Conservation (phyloP, 2,797 vertebrate genomes). For the Geranospiza caerulescens region DNA sequence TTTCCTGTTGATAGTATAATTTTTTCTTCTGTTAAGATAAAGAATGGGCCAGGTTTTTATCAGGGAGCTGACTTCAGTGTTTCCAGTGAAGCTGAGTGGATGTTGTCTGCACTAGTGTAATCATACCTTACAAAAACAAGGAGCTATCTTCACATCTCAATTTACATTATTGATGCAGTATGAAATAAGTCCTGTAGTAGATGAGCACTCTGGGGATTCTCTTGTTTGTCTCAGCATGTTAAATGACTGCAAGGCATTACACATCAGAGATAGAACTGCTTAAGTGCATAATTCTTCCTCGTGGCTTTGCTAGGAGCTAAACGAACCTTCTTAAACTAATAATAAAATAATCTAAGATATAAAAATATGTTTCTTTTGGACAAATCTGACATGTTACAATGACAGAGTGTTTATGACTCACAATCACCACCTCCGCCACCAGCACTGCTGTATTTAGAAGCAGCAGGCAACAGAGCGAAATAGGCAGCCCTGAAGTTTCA, state of each 20-base stretch:
- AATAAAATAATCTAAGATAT: constrained; percentile 75
- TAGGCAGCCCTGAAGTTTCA: constrained; percentile 71
- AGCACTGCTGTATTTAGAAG: constrained; percentile 72
- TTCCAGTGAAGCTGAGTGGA: constrained; percentile 62
- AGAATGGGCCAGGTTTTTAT: constrained; percentile 35
- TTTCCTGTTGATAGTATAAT: constrained; percentile 19
- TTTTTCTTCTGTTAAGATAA: constrained; percentile 29
- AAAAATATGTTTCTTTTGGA: constrained; percentile 75
- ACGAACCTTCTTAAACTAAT: constrained; percentile 72
- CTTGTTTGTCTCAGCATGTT: constrained; percentile 75
- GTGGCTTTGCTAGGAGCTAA: constrained; percentile 68
- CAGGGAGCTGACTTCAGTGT: constrained; percentile 64
- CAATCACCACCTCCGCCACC: constrained; percentile 61
- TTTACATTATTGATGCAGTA: constrained; percentile 82
- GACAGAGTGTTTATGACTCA: constrained; percentile 74
- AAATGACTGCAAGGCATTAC: constrained; percentile 72
- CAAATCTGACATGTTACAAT: constrained; percentile 68
- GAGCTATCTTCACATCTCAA: constrained; percentile 74
- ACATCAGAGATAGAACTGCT: constrained; percentile 57
- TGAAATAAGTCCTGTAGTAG: constrained; percentile 75
- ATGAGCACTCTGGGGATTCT: constrained; percentile 76
- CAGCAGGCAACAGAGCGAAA: constrained; percentile 64
- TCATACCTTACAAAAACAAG: constrained; percentile 75
- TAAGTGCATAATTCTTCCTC: constrained; percentile 59
- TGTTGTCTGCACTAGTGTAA: constrained; percentile 68